A percentile compares a stretch with the other conserved stretches of the same genome.
These are phyloP conservation scores for Diachasma alloeum DNA, from an alignment of 1,140 invertebrate genomes.

Conservation along the genomic window DNA sequence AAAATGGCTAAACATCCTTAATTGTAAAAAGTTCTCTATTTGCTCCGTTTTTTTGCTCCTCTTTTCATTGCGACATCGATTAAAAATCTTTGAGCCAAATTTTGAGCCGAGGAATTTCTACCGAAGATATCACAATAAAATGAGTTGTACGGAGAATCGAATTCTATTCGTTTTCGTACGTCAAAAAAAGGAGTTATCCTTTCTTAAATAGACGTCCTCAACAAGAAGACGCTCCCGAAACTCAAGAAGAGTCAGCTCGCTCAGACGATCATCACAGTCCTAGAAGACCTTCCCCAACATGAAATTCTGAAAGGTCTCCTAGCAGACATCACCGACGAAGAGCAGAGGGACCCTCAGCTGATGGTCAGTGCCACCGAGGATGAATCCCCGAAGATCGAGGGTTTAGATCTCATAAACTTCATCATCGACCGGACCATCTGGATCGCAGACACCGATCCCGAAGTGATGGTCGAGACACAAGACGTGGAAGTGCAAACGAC, in stretches of 20 bases:
- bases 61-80: too few species aligned
- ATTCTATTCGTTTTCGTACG: too few species aligned
- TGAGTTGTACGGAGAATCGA: too few species aligned
- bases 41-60: too few species aligned
- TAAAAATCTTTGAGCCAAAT: too few species aligned
- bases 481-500: conserved; percentile 29
- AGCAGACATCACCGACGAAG: not conserved
- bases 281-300: not conserved
- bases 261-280: conserved; percentile 32
- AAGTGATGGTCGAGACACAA: not conserved
- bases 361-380: not conserved
- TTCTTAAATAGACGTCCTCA: conserved; percentile 22
- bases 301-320: not conserved
- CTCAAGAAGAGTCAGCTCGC: conserved; percentile 22
- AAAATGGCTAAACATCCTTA: too few species aligned
- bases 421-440: conserved; percentile 33
- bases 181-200: too few species aligned
- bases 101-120: too few species aligned
- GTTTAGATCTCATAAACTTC: conserved; percentile 29
- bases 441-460: conserved; percentile 33
- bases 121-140: too few species aligned
- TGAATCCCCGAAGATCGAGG: conserved; percentile 11
- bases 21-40: too few species aligned
- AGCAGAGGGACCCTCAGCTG: not conserved
- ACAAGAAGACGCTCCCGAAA: conserved; percentile 21